phyloP scores from a whole-genome alignment of 2,888 invertebrate species.

The Trisateles emortualis region DNA sequence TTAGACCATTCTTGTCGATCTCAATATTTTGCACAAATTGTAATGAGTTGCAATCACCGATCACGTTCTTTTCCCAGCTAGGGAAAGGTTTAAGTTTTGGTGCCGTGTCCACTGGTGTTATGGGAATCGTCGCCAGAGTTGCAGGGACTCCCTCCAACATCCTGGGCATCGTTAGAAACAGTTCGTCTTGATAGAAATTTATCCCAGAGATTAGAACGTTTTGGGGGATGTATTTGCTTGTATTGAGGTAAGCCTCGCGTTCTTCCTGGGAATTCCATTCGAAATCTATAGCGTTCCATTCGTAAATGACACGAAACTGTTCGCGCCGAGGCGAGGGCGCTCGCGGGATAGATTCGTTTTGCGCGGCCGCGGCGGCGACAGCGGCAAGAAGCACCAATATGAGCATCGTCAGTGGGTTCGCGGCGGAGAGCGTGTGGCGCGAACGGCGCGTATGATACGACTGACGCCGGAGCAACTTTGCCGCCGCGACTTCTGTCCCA shows the following conservation, averaged over 20 bases:
- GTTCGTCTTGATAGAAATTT: slow-evolving; percentile 88
- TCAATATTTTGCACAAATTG: slow-evolving; percentile 92
- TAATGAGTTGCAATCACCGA: slow-evolving; percentile 89
- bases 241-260: slow-evolving; percentile 83
- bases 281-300: slow-evolving; percentile 91
- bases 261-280: slow-evolving; percentile 88
- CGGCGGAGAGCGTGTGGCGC: slow-evolving; percentile 68
- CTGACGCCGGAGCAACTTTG: slow-evolving; percentile 66
- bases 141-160: slow-evolving; percentile 91
- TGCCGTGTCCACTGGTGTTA: slow-evolving; percentile 84
- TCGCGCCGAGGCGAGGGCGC: slow-evolving; percentile 72
- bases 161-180: slow-evolving; percentile 90
- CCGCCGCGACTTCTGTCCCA: slow-evolving; percentile 41
- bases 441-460: slow-evolving; percentile 69
- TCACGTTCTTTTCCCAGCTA: slow-evolving; percentile 89
- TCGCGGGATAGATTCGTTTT: slow-evolving; percentile 66
- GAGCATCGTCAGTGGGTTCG: slow-evolving; percentile 63
- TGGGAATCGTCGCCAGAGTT: slow-evolving; percentile 85
- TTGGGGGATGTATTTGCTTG: slow-evolving; percentile 88
- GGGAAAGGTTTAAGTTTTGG: slow-evolving; percentile 90
- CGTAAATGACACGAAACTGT: slow-evolving; percentile 90
- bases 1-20: slow-evolving; percentile 89
- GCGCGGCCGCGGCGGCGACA: slow-evolving; percentile 76
- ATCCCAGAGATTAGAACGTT: slow-evolving; percentile 90
- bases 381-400: slow-evolving; percentile 64